Base-by-base conservation (phyloP, 1,140 invertebrate species). In the Brachionus koreanus region DNA sequence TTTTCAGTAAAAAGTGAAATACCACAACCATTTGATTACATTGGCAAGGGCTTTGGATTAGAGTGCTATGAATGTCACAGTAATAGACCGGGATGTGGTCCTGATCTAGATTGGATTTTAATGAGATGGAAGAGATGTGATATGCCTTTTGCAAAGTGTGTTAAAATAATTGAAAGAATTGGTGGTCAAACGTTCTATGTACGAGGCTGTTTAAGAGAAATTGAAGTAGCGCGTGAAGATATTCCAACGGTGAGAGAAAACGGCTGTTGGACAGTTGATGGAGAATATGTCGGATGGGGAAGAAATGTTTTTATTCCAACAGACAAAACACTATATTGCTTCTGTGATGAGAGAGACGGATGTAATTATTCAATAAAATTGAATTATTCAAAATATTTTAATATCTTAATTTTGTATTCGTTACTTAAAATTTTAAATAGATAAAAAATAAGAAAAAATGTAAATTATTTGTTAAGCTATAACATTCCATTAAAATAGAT, bases 241-340 rank as follows among this genome's bases (percentile, higher is more conserved):
- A 82, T 82, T 37, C 82, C 82, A 33, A 82, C 82, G 7, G 82
- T 82, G 23, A 72, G 82, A 82, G 82, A 82, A 19, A 82, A 82
- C 25, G 82, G 82, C 9, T 82, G 82, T 33, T 82, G 82, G 82
- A 82, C 82, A n/a, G 46, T 42, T 49, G 65, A 69, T 25, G 67
- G 57, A 10, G 42, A 82, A 33, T 82, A 82, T 82, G 63, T 82
- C 7, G 82, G 79, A 13, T 69, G 63, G 57, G 79, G 79, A 35
- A 33, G 79, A 25, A 65, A 69, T 42, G 10, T 82, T 6, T 82
- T 72, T 13, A 33, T 82, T 2, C 42, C 42, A 29, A 82, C 23
- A 10, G 33, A 82, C 16, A 69, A 82, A 12, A 57, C 63, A 6
- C 1, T 82, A 13, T 82, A 82, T 63, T 82, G 82, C 16, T 82